Conservation (phyloP, 2,797 vertebrate genomes). For the Phalanger gymnotis region DNA sequence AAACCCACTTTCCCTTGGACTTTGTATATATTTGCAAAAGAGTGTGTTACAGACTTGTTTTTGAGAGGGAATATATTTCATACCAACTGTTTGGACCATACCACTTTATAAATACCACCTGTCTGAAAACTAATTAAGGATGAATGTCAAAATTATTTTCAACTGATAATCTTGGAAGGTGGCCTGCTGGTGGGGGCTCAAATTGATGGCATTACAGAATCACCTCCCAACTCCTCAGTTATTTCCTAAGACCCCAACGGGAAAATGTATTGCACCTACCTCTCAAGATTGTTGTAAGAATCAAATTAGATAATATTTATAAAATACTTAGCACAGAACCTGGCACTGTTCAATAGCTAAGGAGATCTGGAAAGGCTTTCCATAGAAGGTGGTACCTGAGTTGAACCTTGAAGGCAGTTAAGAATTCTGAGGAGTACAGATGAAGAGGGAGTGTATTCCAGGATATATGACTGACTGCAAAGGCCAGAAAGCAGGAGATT, state of each 20-base stretch:
- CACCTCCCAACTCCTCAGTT: background rate
- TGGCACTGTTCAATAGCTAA: background rate
- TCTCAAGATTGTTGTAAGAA: background rate
- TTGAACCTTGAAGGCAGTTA: background rate
- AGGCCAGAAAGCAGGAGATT: too few relatives aligned
- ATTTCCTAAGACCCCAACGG: background rate
- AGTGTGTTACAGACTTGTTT: background rate
- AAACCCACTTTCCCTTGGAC: background rate
- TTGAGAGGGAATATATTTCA: background rate
- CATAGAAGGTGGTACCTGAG: background rate
- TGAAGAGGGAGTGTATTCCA: too few relatives aligned
- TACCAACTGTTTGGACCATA: background rate
- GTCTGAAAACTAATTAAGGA: background rate
- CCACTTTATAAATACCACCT: background rate
- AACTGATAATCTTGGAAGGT: background rate
- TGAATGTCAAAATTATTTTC: background rate
- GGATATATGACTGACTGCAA: too few relatives aligned
- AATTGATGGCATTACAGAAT: background rate
- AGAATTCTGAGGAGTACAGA: too few relatives aligned
- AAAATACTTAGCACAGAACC: background rate
- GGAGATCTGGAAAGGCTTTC: background rate
- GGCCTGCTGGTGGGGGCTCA: background rate
- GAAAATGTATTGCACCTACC: background rate
- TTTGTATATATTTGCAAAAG: background rate
- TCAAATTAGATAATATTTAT: background rate